Percentiles rank a stretch among this genome's conserved stretches.
These are phyloP conservation scores for Cyaniris semiargus DNA, from an alignment of 2,888 invertebrate genomes.

Conservation along the genomic window DNA sequence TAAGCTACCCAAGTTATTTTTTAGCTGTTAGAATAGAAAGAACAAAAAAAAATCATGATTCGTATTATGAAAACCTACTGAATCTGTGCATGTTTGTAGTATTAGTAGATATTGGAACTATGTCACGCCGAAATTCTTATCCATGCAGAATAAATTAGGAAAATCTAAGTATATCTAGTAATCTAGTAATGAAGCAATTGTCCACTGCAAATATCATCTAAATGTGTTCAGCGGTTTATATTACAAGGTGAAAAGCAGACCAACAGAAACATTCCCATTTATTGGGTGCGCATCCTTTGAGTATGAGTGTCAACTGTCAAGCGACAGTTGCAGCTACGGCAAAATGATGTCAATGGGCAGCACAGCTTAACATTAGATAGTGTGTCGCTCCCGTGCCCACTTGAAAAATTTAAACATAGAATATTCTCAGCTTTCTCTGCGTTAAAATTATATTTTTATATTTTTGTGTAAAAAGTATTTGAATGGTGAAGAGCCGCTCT, in stretches of 20 bases:
- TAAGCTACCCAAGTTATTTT: neutral
- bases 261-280: too few relatives aligned
- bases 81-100: too few relatives aligned
- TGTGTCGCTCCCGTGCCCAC: constrained; percentile 21
- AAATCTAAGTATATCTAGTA: too few relatives aligned
- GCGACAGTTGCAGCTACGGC: neutral
- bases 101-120: too few relatives aligned
- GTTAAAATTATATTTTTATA: neutral
- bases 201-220: neutral
- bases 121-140: too few relatives aligned
- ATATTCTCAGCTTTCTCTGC: neutral
- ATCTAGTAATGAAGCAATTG: too few relatives aligned
- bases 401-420: neutral
- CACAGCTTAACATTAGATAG: constrained; percentile 22
- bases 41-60: too few relatives aligned
- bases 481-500: neutral
- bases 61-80: too few relatives aligned
- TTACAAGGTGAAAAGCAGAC: neutral
- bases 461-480: constrained; percentile 1
- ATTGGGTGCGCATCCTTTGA: neutral
- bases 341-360: constrained; percentile 29
- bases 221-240: neutral
- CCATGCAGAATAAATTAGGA: too few relatives aligned
- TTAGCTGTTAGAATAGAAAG: neutral
- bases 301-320: neutral